Evolutionary conservation across 2,113 vertebrate genomes (phyloP).

Genomic region (Varanus komodoensis): DNA sequence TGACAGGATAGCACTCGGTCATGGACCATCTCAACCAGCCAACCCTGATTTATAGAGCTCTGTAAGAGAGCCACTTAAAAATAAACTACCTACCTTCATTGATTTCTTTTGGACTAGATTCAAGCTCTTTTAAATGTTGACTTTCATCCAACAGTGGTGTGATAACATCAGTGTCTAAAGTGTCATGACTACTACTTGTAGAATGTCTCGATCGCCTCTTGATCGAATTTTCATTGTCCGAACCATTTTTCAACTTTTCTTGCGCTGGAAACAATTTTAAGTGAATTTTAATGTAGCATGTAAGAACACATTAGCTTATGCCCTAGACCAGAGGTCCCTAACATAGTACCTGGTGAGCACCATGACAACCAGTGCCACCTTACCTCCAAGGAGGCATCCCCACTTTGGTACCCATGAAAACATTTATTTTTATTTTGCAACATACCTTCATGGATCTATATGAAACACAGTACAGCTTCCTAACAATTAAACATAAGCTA

Average conservation of each 20-base stretch:
- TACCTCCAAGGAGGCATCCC: no score
- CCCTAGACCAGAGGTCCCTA: background rate
- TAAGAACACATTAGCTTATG: background rate
- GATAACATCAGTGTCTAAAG: conserved; percentile 64
- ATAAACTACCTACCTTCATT: conserved; percentile 71
- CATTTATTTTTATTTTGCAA: no score
- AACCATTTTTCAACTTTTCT: conserved; percentile 75
- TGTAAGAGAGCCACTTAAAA: background rate
- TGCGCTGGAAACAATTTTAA: conserved; percentile 74
- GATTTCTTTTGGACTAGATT: conserved; percentile 64
- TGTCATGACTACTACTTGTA: conserved; percentile 69
- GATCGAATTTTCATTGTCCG: conserved; percentile 74
- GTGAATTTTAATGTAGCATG: background rate
- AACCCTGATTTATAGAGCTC: background rate
- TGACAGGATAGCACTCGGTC: background rate
- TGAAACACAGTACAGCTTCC: no score
- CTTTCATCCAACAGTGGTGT: conserved; percentile 61
- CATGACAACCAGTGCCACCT: no score
- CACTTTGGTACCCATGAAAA: no score
- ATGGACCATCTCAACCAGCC: background rate
- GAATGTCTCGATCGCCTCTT: conserved; percentile 79
- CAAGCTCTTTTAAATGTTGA: conserved; percentile 65
- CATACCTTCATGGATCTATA: no score
- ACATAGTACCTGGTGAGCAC: no score
- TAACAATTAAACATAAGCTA: no score